Evolutionary conservation across 2,113 vertebrate species (phyloP), one percentile per base, ranked within the genome.

Genomic region (Condylura cristata): DNA sequence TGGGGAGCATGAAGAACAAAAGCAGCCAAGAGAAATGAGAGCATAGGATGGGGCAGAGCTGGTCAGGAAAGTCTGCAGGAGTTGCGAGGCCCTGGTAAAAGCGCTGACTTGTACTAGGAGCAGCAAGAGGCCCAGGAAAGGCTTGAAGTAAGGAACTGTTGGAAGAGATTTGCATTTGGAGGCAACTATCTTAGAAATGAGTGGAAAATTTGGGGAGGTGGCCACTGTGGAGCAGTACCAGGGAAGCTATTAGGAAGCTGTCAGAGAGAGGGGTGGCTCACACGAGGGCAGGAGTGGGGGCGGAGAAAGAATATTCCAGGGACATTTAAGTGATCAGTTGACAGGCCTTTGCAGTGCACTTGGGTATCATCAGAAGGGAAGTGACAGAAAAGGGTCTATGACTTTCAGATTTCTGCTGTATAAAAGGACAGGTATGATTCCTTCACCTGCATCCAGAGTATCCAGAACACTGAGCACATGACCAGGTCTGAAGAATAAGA

Each of bases 51-150:
- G 24, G 4, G 37, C 39, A 22, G 66, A 53, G 30, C 60, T 14
- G 34, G 26, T 0, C 22, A n/a, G 37, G 16, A 6, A 26, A 44
- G 11, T 32, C 10, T 8, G 18, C 2, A 1, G 60, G 28, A 37
- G 30, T 53, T 1, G 4, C 20, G 0, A n/a, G 70, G 17, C 39
- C 51, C 63, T 24, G 12, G 56, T 13, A 12, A 56, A 48, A 20
- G 44, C 18, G 56, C 70, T 79, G 41, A 78, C 84, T 53, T 34
- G 39, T 32, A 30, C 60, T 34, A 39, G 68, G 53, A 48, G 51
- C 75, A 48, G 41, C 12, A 5, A 60, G 72, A 88, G 76, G 34
- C 46, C 74, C 22, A 2, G 3, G 24, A 65, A 51, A 85, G 48
- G 24, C 12, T 81, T 66, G 13, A 39, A 66, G 92, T 18, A 32